Evolutionary conservation across 1,140 invertebrate species (phyloP).

Genomic region (Schlechtendalia chinensis): DNA sequence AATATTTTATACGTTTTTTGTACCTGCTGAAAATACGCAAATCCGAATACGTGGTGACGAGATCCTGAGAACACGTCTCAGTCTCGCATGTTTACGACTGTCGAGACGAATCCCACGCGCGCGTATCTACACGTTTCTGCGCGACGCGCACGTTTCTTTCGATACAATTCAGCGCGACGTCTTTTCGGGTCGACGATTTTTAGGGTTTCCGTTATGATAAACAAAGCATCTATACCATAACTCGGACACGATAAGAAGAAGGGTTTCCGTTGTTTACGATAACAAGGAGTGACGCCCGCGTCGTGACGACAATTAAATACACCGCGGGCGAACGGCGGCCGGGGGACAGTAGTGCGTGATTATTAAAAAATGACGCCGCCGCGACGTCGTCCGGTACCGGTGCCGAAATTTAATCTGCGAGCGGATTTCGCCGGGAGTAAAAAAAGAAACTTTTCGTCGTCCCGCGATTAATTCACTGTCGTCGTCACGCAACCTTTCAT

Average conservation of each 20-base stretch:
- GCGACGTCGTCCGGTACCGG: not conserved
- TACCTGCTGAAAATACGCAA: too few relatives aligned
- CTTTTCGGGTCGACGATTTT: slow-evolving; percentile 39
- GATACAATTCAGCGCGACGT: slow-evolving; percentile 26
- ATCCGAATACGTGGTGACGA: not conserved
- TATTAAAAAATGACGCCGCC: slow-evolving; percentile 45
- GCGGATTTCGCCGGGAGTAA: slow-evolving; percentile 36
- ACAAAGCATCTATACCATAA: too few relatives aligned
- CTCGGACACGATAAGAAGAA: too few relatives aligned
- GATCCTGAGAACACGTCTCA: too few relatives aligned
- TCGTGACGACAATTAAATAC: not conserved
- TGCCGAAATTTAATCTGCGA: slow-evolving; percentile 46
- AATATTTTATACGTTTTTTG: too few relatives aligned
- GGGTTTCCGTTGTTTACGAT: slow-evolving; percentile 44
- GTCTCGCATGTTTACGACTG: slow-evolving; percentile 16
- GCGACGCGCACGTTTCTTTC: not conserved
- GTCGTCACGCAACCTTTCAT: too few relatives aligned
- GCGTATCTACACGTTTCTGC: not conserved
- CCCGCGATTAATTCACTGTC: slow-evolving; percentile 45
- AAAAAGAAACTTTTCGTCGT: slow-evolving; percentile 34
- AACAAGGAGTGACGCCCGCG: not conserved
- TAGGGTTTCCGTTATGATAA: slow-evolving; percentile 46
- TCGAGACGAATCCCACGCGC: slow-evolving; percentile 8
- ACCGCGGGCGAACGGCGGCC: not conserved
- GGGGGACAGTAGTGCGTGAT: slow-evolving; percentile 13